These are phyloP conservation scores for Achroia grisella DNA, from an alignment of 1,140 invertebrate species.

Conservation along the genomic window DNA sequence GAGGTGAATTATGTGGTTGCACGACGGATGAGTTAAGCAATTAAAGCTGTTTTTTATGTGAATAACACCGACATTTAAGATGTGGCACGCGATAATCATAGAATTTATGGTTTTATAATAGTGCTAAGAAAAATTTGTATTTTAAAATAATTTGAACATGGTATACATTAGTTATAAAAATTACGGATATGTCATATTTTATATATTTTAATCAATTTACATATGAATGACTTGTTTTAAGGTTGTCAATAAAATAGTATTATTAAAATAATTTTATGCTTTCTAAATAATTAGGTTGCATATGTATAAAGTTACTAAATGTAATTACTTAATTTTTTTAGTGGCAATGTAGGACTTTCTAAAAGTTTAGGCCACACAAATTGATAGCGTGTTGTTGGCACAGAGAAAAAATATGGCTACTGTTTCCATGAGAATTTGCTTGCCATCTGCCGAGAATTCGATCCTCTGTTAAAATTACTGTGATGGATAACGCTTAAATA, in stretches of 20 bases:
- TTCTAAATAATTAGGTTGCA: no score
- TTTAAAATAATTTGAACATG: constrained; percentile 5
- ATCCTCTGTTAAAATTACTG: constrained; percentile 51
- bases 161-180: not conserved
- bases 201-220: not conserved
- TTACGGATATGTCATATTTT: not conserved
- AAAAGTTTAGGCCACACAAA: constrained; percentile 36
- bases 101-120: constrained; percentile 33
- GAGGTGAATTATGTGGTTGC: constrained; percentile 52
- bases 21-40: constrained; percentile 52
- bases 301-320: no score
- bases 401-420: constrained; percentile 37
- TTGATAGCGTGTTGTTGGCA: constrained; percentile 44
- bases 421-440: constrained; percentile 53
- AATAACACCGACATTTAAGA: constrained; percentile 32
- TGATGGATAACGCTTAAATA: constrained; percentile 65
- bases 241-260: not conserved
- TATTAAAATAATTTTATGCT: no score
- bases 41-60: constrained; percentile 49
- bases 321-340: no score
- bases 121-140: constrained; percentile 10
- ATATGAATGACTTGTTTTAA: not conserved
- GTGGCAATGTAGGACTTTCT: no score
- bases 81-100: constrained; percentile 36
- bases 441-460: constrained; percentile 54